These are phyloP conservation scores for Rambutsinella grinnellia DNA, from an alignment of 2,888 invertebrate genomes.

Conservation along the genomic window DNA sequence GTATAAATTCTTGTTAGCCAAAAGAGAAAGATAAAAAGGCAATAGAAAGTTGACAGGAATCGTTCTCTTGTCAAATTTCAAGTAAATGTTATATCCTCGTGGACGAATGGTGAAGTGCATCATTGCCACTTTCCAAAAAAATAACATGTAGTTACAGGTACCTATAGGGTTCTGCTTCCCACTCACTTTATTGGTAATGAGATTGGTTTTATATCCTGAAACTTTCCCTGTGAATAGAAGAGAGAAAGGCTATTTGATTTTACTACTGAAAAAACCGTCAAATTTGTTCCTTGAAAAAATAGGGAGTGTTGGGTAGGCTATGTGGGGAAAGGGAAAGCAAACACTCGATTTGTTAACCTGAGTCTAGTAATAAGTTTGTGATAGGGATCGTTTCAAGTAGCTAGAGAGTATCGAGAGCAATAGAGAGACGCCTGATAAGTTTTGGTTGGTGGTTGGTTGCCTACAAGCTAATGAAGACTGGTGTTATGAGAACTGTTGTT, in stretches of 20 bases:
- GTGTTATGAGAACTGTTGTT: background rate
- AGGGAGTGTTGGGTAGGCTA: background rate
- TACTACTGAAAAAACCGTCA: conserved; percentile 21
- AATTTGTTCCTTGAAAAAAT: background rate
- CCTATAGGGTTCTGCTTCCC: background rate
- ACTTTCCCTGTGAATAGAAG: background rate
- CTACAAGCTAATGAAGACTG: background rate
- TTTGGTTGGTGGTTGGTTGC: conserved; percentile 12
- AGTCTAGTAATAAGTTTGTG: background rate
- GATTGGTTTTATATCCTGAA: conserved; percentile 22
- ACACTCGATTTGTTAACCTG: background rate
- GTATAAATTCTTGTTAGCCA: background rate
- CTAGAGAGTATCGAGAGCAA: background rate
- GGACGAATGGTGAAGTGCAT: conserved; percentile 8
- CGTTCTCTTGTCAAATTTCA: conserved; percentile 24
- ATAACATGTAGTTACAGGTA: background rate
- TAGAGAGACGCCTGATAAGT: background rate
- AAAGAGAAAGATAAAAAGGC: conserved; percentile 43
- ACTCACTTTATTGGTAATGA: conserved; percentile 19
- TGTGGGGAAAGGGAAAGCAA: background rate
- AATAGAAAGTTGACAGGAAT: conserved; percentile 39
- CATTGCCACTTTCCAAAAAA: background rate
- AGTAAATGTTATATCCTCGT: conserved; percentile 5
- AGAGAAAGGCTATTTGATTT: conserved; percentile 44
- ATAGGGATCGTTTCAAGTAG: background rate